Base-by-base conservation (phyloP, 1,140 invertebrate genomes). In the Drosophila prosaltans region DNA sequence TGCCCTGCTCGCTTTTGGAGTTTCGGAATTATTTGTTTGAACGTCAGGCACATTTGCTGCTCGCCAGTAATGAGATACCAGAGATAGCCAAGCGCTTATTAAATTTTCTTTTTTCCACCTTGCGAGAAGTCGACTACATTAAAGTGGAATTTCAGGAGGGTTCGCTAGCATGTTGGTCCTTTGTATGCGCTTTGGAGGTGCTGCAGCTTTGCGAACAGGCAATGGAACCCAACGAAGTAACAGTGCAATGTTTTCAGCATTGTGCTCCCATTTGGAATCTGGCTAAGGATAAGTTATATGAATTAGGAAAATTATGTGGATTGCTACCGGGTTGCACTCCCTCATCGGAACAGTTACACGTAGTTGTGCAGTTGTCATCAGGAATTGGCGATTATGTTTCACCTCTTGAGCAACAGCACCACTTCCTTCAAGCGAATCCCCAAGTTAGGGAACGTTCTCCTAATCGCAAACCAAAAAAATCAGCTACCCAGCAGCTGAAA, bases 11-110 rank as follows among this genome's bases (percentile, higher is more conserved):
- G 2, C 93, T 99, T 48, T 93, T 99, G 78, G 97, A 99, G 92
- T 96, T 99, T 80, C 94, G 98, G 69, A 98, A 97, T 92, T 99
- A 99, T 93, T 94, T 99, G 68, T 99, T 98, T 92, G 96, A 97
- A 78, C 95, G 98, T 80, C 98, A 99, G 93, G 97, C 97, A 93
- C 95, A 91, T 70, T 51, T 92, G 41, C 63, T 92, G 57, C 74
- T 90, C 1, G 71, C 68, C n/a, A 80, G 72, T 30, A 91, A 92
- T 40, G 74, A 91, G n/a, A 86, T 81, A 32, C 89, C 86, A 0
- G 91, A 90, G 43, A 92, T 92, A 24, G 91, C 91, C 2, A 90
- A 92, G 45, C 67, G 92, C 2, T 57, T 92, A 6, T 64, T 92
- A 4, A 80, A 74, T 9, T 92, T 92, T 43, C 72, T 92, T 1